These are phyloP conservation scores for Corythornis madagascariensis DNA, from an alignment of 2,113 vertebrate genomes.

Conservation along the genomic window DNA sequence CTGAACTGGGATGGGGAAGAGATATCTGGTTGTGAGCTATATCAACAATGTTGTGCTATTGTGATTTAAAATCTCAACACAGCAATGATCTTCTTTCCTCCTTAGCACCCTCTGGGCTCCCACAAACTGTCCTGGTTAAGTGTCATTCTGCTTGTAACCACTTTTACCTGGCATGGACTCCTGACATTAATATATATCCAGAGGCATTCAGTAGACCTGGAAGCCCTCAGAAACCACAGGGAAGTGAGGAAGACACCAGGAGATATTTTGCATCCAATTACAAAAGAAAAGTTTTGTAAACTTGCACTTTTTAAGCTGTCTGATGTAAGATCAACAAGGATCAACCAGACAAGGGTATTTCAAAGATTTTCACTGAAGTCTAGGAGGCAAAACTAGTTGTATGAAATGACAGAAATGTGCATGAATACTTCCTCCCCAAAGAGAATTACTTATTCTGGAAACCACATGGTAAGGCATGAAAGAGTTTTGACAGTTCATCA, in stretches of 20 bases:
- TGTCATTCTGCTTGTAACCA: not conserved
- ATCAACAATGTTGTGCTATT: not conserved
- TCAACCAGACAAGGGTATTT: not conserved
- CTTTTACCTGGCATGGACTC: not conserved
- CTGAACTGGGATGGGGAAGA: not conserved
- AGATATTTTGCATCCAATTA: not conserved
- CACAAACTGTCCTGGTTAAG: not conserved
- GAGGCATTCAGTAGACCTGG: not conserved
- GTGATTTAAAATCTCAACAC: not conserved
- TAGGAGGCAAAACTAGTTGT: not conserved
- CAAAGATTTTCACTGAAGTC: not conserved
- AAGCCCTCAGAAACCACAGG: not conserved
- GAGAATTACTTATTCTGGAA: not conserved
- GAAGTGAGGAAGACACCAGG: not conserved
- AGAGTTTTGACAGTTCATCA: slow-evolving; percentile 31
- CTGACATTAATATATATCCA: not conserved
- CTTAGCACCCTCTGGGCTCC: not conserved
- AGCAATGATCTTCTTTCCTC: not conserved
- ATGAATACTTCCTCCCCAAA: not conserved
- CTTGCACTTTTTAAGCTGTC: not conserved
- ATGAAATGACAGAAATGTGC: not conserved
- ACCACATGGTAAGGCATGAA: slow-evolving; percentile 32
- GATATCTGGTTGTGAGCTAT: not conserved
- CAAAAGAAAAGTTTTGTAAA: not conserved
- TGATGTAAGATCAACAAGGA: not conserved